These are phyloP conservation scores for Caenorhabditis imperialis DNA, from an alignment of 2,888 invertebrate species.

Conservation along the genomic window DNA sequence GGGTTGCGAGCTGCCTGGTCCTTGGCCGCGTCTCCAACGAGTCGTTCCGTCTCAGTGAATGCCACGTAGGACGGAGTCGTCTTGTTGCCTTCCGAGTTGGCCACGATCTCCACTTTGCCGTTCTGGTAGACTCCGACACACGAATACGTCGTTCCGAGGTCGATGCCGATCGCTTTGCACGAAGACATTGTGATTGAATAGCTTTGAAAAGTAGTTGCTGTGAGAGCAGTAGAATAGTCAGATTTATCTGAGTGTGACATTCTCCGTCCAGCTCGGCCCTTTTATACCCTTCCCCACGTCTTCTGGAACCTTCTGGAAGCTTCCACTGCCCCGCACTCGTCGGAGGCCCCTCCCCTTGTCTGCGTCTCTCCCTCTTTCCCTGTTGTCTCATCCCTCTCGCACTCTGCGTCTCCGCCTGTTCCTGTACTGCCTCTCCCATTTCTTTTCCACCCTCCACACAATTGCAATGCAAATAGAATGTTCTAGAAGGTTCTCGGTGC, in stretches of 20 bases:
- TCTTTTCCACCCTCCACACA: conserved; percentile 3
- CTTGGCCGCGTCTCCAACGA: conserved; percentile 80
- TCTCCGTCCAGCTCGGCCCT: conserved; percentile 5
- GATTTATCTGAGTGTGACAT: conserved; percentile 15
- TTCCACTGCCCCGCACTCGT: conserved; percentile 1
- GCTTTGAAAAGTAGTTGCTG: too few relatives aligned
- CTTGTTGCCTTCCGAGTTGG: conserved; percentile 82
- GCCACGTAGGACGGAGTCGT: conserved; percentile 84
- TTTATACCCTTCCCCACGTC: conserved; percentile 40
- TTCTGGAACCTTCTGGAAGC: conserved; percentile 42
- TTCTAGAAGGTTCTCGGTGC: conserved; percentile 8
- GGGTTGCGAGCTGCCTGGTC: conserved; percentile 80
- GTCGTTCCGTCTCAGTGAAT: conserved; percentile 80
- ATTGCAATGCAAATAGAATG: neutral
- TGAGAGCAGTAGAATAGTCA: conserved; percentile 16
- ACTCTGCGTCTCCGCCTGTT: conserved; percentile 3
- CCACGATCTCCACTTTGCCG: conserved; percentile 53
- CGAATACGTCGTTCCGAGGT: conserved; percentile 62
- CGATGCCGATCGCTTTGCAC: conserved; percentile 63
- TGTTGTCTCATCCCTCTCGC: neutral
- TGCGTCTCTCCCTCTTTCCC: neutral
- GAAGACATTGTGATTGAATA: conserved; percentile 59
- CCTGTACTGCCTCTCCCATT: neutral
- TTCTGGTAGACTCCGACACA: conserved; percentile 64
- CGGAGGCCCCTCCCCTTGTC: neutral